These are phyloP conservation scores for Nomada ferruginata DNA, from an alignment of 2,888 invertebrate genomes.

Conservation along the genomic window DNA sequence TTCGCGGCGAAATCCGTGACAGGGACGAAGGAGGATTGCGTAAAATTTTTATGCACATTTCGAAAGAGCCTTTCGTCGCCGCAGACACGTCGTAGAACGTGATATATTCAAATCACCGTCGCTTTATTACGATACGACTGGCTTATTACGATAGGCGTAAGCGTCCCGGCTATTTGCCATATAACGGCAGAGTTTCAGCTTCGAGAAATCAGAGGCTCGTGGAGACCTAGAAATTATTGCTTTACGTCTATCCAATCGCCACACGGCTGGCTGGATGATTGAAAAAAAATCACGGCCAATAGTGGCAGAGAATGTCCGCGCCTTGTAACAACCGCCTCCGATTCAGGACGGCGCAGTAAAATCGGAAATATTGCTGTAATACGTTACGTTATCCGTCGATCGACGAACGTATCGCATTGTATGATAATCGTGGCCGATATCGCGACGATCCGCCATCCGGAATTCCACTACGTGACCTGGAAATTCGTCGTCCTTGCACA, in stretches of 20 bases:
- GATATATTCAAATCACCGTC: constrained; percentile 54
- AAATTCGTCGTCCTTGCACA: constrained; percentile 31
- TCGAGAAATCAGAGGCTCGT: constrained; percentile 43
- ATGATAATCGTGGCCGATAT: constrained; percentile 46
- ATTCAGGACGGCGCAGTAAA: constrained; percentile 52
- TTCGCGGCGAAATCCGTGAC: constrained; percentile 9
- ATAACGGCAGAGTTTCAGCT: constrained; percentile 58
- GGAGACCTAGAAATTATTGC: constrained; percentile 68
- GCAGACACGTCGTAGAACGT: constrained; percentile 18
- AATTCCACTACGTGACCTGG: constrained; percentile 48
- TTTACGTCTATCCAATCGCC: constrained; percentile 63
- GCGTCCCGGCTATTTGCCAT: constrained; percentile 45
- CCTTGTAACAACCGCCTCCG: constrained; percentile 65
- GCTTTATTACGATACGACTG: constrained; percentile 32
- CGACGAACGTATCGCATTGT: constrained; percentile 44
- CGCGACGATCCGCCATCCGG: constrained; percentile 27
- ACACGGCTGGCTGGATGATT: constrained; percentile 25
- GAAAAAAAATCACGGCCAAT: constrained; percentile 65
- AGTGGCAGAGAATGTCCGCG: constrained; percentile 63
- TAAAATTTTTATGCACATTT: constrained; percentile 47
- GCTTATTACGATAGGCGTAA: constrained; percentile 36
- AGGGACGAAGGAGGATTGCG: constrained; percentile 32
- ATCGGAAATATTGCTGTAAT: constrained; percentile 39
- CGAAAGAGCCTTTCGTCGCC: constrained; percentile 51
- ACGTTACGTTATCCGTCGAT: constrained; percentile 34